Conservation (phyloP, 2,888 invertebrate genomes). For the Zaprionus bogoriensis region DNA sequence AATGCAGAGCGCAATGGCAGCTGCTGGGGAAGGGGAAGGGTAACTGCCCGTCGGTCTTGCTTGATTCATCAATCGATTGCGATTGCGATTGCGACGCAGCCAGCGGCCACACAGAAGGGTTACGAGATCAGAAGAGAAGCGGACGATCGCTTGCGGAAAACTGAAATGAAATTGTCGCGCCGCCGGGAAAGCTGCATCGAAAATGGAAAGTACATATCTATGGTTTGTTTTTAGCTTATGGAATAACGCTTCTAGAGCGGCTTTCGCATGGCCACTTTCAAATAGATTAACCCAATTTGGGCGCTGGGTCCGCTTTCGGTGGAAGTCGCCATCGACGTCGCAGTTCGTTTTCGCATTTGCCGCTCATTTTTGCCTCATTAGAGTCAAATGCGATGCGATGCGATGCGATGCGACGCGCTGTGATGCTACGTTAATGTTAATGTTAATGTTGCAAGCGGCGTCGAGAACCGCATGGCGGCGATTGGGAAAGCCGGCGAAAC, state of each 20-base stretch:
- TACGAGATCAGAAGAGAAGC: not conserved
- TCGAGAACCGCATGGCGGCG: not conserved
- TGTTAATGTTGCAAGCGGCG: not conserved
- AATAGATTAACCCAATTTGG: constrained; percentile 70
- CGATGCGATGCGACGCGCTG: not conserved
- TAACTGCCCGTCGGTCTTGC: not conserved
- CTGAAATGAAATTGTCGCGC: constrained; percentile 25
- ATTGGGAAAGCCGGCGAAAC: constrained; percentile 32
- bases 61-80: constrained; percentile 10
- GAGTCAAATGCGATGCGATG: not conserved
- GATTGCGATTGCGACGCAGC: constrained; percentile 8
- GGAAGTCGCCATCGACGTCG: too few relatives aligned
- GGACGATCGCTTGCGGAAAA: not conserved
- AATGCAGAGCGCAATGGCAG: not conserved
- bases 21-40: not conserved
- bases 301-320: constrained; percentile 48
- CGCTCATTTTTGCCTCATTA: constrained; percentile 55
- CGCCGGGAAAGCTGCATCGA: constrained; percentile 37
- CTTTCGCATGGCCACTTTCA: constrained; percentile 51
- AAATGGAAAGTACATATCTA: constrained; percentile 57
- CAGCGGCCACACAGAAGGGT: constrained; percentile 12
- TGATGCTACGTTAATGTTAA: not conserved
- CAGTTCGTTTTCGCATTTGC: constrained; percentile 34
- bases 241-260: constrained; percentile 41
- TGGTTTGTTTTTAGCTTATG: not conserved